These are phyloP conservation scores for Todus mexicanus DNA, from an alignment of 2,797 vertebrate species.

Conservation along the genomic window DNA sequence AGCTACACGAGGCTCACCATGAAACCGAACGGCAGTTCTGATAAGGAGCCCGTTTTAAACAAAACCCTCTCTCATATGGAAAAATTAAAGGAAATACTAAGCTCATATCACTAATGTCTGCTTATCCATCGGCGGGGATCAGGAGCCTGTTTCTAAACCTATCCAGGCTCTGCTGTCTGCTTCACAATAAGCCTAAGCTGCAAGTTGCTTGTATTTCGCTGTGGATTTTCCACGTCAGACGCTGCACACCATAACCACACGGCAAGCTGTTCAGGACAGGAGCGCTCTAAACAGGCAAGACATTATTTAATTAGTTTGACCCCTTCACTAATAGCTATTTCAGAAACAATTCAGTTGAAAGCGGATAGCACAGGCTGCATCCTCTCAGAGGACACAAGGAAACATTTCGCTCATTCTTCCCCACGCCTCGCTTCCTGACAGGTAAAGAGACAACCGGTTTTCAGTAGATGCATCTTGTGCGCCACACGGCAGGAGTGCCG, in stretches of 20 bases:
- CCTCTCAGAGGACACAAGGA: background rate
- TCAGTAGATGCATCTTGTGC: background rate
- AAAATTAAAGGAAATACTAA: background rate
- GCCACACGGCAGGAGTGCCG: accelerated
- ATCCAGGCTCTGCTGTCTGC: background rate
- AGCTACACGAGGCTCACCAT: accelerated
- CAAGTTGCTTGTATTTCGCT: background rate
- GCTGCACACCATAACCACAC: background rate
- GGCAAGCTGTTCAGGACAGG: background rate
- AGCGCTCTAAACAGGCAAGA: background rate
- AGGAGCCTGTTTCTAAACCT: slow-evolving; percentile 9
- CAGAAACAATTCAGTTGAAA: background rate
- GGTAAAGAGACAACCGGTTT: background rate
- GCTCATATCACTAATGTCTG: background rate
- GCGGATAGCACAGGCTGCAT: background rate
- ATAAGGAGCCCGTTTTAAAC: background rate
- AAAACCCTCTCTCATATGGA: background rate
- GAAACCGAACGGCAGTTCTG: background rate
- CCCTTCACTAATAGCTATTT: background rate
- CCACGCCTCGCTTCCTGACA: background rate
- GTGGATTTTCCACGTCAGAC: background rate
- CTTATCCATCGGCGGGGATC: background rate
- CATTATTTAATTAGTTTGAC: background rate
- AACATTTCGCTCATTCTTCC: background rate
- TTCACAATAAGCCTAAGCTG: slow-evolving; percentile 30